Base-by-base conservation (phyloP, 2,888 invertebrate genomes). In the Stegophylla sp. region DNA sequence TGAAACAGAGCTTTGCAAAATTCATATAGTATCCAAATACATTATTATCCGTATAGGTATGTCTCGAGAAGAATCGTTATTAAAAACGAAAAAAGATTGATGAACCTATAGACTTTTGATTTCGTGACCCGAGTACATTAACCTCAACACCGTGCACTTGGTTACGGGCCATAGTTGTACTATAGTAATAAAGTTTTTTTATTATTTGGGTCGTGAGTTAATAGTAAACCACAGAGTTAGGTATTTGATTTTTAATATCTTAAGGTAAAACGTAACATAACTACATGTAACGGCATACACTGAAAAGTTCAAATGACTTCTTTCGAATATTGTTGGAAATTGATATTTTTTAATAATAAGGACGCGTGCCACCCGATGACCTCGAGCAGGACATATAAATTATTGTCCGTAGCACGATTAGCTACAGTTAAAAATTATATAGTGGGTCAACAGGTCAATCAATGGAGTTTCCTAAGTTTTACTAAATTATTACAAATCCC, bases 41-140 rank as follows among this genome's bases (percentile, higher is more conserved):
- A 43, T 43, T 13, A 15, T 26, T 3, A 17, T 23, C 26, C 3
- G 59, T 59, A 63, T 15, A 17, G 48, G 28, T 61, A 74, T 34
- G 74, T 48, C 63, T 20, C 48, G 34, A 34, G 48, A 17, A 63
- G 34, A 63, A 48, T 26, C 12, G 41, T 41, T 20, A 45, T 74
- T 56, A 56, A 45, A 69, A 15, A 28, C 26, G 13, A n/a, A 56
- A 76, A 67, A 77, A 48, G 67, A 79, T 79, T 77, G 69, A 79
- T 76, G 63, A 75, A 75, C 75, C 43, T 67, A 56, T 59, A 77
- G 67, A 71, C 79, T 63, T 79, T 79, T 79, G 71, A 71, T 69
- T 71, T 23, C 79, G 79, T 79, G 79, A 69, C 69, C 71, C 51
- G 61, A 59, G 79, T 79, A 79, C 79, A 63, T 79, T 79, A 79